Conservation (phyloP, 1,140 invertebrate species). For the Kradibia gibbosae region DNA sequence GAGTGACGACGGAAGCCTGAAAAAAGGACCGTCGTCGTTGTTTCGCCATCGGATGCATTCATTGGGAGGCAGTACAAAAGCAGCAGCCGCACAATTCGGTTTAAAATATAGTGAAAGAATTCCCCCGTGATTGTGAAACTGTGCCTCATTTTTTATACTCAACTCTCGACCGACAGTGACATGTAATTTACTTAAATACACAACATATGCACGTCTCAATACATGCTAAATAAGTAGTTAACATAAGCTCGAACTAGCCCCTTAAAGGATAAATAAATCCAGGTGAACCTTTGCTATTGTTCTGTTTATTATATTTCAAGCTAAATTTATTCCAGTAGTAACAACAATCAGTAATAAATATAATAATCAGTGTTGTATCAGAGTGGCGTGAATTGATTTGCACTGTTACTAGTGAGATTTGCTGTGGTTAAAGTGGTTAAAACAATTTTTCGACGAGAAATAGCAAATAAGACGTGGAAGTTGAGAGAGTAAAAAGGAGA, state of each 20-base stretch:
- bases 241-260: neutral
- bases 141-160: slow-evolving; percentile 72
- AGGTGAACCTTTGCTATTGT: slow-evolving; percentile 32
- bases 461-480: slow-evolving; percentile 30
- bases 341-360: neutral
- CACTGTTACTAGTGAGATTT: slow-evolving; percentile 17
- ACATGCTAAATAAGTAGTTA: slow-evolving; percentile 43
- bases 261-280: slow-evolving; percentile 24
- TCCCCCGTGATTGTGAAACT: slow-evolving; percentile 71
- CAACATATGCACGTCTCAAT: slow-evolving; percentile 40
- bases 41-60: slow-evolving; percentile 69
- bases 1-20: slow-evolving; percentile 33
- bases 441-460: slow-evolving; percentile 28
- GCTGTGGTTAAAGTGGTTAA: slow-evolving; percentile 14
- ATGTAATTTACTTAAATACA: slow-evolving; percentile 21
- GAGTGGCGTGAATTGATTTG: neutral
- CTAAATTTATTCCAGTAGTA: slow-evolving; percentile 30
- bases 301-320: slow-evolving; percentile 33
- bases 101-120: slow-evolving; percentile 43
- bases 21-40: slow-evolving; percentile 62
- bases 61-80: slow-evolving; percentile 68
- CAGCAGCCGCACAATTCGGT: slow-evolving; percentile 60
- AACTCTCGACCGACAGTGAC: slow-evolving; percentile 55
- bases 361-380: slow-evolving; percentile 10
- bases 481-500: slow-evolving; percentile 54